Percentiles rank a stretch among this genome's conserved stretches.
Evolutionary conservation across 2,888 invertebrate species (phyloP).

Genomic region (Synergus laeviventris): DNA sequence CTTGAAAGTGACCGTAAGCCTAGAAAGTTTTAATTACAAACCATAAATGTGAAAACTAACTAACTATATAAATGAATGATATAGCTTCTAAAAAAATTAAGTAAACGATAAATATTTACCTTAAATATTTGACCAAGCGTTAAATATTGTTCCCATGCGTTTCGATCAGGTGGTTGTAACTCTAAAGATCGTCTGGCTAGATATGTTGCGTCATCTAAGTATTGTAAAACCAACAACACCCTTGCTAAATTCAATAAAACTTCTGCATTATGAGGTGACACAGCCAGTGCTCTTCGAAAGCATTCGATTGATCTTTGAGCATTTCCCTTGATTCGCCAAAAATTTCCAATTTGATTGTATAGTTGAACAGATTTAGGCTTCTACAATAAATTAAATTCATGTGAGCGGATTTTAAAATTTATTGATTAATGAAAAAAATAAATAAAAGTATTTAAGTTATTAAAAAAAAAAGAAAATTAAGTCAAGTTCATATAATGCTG

Average conservation of each 20-base stretch:
- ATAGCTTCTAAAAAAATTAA: background rate
- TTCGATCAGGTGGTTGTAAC: slow-evolving; percentile 89
- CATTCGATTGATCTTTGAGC: slow-evolving; percentile 92
- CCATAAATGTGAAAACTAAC: background rate
- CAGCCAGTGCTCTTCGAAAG: slow-evolving; percentile 89
- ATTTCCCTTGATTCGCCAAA: slow-evolving; percentile 93
- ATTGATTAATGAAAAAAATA: background rate
- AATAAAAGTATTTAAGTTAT: too few relatives aligned
- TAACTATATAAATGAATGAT: background rate
- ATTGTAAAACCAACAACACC: slow-evolving; percentile 90
- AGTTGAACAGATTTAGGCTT: slow-evolving; percentile 90
- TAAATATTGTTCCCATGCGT: slow-evolving; percentile 94
- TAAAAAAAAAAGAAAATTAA: slow-evolving; percentile 14
- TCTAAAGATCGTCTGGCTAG: slow-evolving; percentile 90
- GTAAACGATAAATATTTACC: slow-evolving; percentile 60
- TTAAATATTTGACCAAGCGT: slow-evolving; percentile 94
- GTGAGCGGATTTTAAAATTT: background rate
- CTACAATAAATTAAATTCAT: slow-evolving; percentile 68
- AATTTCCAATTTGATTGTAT: slow-evolving; percentile 94
- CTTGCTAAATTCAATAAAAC: slow-evolving; percentile 90
- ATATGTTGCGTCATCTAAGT: slow-evolving; percentile 93
- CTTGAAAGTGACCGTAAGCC: slow-evolving; percentile 92
- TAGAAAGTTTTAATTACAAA: slow-evolving; percentile 51
- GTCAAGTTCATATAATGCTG: background rate
- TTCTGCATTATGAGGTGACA: slow-evolving; percentile 92